Evolutionary conservation across 2,797 vertebrate species (phyloP), one percentile per base, ranked within the genome.

Genomic region (Liparis tanakae): DNA sequence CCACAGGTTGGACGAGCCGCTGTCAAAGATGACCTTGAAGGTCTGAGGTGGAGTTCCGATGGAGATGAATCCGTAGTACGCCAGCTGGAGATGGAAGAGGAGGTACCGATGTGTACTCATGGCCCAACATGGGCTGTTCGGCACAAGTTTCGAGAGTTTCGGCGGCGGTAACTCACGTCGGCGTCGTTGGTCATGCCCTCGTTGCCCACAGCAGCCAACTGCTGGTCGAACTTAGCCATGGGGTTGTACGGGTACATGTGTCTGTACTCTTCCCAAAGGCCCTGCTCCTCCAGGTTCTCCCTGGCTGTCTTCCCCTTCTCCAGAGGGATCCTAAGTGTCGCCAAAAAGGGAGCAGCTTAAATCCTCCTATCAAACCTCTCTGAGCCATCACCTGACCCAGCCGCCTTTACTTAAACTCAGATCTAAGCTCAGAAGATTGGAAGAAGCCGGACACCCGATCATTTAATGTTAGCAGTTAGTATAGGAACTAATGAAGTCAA

Each of bases 11-110:
- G 86, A 86, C 0, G 90, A 92, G 33, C 82, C 87, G 1, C 70
- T 74, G 51, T 91, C 90, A 51, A 88, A 90, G 76, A 92, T 10
- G 41, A 92, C 89, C 17, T 70, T 88, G 72, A 91, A 91, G 63
- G 86, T 85, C 77, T 91, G 89, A 53, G 87, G 84, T 34, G 89
- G 88, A 34, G 78, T 81, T 68, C 86, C 91, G 10, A 86, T 89
- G 73, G 81, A 85, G 74, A 91, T 88, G 70, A 88, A 13, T 44
- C 89, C 89, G 55, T 79, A 87, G 74, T 90, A 92, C 20, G 80
- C 22, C 74, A 90, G 1, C 89, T 91, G 65, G 30, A 85, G 64
- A 46, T 3, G 30, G 30, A 56, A 62, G 20, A 72, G 33, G 61
- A 67, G 56, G 65, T 4, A 51, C 2, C 4, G 5, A 14, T 65